Percentiles rank a stretch among this genome's conserved stretches.
Conservation (phyloP, 2,797 vertebrate genomes). For the Myiotriccus ornatus region DNA sequence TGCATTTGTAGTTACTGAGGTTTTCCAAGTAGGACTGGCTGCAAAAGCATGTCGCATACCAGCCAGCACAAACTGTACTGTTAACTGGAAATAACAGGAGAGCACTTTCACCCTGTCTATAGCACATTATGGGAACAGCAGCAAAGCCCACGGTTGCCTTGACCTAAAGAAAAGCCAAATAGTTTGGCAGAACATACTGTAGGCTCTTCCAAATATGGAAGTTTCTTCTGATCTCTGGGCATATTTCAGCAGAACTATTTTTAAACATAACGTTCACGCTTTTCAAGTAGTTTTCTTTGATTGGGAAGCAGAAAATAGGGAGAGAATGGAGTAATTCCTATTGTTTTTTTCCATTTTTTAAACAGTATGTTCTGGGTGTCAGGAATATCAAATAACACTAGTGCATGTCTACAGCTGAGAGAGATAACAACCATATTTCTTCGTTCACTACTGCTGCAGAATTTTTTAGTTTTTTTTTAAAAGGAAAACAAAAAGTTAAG, state of each 20-base stretch:
- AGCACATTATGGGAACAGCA: conserved; percentile 47
- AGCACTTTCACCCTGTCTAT: conserved; percentile 4
- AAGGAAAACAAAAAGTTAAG: not conserved
- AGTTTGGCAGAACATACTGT: conserved; percentile 58
- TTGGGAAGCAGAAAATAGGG: not conserved
- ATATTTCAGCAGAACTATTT: conserved; percentile 52
- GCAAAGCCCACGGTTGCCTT: conserved; percentile 58
- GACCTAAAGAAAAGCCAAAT: conserved; percentile 69
- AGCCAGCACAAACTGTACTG: conserved; percentile 48
- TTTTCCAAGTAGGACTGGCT: not conserved
- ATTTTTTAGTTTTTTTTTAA: not conserved
- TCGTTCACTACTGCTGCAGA: not conserved
- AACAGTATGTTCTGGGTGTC: conserved; percentile 1
- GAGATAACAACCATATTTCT: not conserved
- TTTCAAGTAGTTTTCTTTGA: conserved; percentile 47
- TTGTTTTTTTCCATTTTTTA: not conserved
- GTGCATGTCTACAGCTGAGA: not conserved
- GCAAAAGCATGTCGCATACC: conserved; percentile 9
- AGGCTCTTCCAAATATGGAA: conserved; percentile 69
- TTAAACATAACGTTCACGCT: conserved; percentile 33
- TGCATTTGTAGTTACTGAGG: not conserved
- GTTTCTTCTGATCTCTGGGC: conserved; percentile 23
- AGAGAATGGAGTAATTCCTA: not conserved
- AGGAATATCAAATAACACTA: not conserved
- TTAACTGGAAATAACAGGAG: conserved; percentile 36